Evolutionary conservation across 2,113 vertebrate genomes (phyloP), one percentile per base, ranked within the genome.

Genomic region (Lota lota): DNA sequence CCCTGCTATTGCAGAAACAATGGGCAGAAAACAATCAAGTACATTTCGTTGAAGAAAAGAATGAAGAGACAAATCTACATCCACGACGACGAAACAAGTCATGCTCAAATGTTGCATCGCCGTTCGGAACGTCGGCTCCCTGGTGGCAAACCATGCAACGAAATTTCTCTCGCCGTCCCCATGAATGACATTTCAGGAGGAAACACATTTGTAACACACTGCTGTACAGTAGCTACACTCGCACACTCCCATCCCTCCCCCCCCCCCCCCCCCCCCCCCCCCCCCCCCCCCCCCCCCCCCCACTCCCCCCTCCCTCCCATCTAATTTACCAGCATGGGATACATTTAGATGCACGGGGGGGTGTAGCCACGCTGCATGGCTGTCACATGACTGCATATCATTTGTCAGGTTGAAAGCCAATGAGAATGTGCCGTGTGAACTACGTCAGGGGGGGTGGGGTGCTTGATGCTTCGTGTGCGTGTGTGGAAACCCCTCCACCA

Each of bases 381-480:
- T 80, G 80, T 85, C 87, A 82, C 85, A 85, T 83, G 87, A 88
- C 80, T 70, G 72, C 78, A 36, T 67, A 73, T 77, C 79, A 77
- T 50, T 79, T 28, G 50, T 68, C 64, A 24, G 68, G 59, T 1
- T 20, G 64, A 24, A 4, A 77, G 73, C 90, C 90, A 92, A 92
- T 92, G 64, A 68, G 79, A 40, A 62, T 60, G n/a, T 50, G 67
- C 3, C 6, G 16, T 69, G 22, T 7, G 8, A 5, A 24, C 91
- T 88, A 92, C 91, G 90, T 90, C 74, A 69, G 64, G 69, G 74
- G 72, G 91, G 89, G 75, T 83, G 82, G 76, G 70, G 70, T 58
- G 36, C 61, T 6, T 28, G 3, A 50, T 21, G 2, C n/a, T 60
- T 51, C 50, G 57, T 19, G 68, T 36, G 68, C 63, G 78, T 59